phyloP scores from a whole-genome alignment of 2,797 vertebrate genomes.

The Pangasius djambal region DNA sequence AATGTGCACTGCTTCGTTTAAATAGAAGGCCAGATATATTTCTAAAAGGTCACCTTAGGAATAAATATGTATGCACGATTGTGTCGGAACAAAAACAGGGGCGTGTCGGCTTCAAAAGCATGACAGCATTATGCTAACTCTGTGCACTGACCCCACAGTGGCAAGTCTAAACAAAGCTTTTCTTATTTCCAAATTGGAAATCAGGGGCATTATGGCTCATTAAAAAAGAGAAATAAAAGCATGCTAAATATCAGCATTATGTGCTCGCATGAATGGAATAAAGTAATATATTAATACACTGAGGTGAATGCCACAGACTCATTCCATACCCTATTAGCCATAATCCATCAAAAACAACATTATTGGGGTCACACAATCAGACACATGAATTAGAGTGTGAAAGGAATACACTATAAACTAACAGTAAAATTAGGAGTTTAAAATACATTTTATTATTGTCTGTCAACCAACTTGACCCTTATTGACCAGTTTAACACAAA shows the following conservation, averaged over 20 bases:
- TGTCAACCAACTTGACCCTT: not conserved
- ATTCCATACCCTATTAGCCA: not conserved
- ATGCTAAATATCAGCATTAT: constrained; percentile 1
- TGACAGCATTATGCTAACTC: not conserved
- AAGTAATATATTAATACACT: not conserved
- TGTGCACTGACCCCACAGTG: constrained; percentile 21
- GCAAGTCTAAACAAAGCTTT: constrained; percentile 7
- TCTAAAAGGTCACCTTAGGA: constrained; percentile 18
- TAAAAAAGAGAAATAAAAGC: constrained; percentile 14
- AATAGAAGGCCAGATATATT: constrained; percentile 15
- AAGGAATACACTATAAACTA: not conserved
- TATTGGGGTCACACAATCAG: not conserved
- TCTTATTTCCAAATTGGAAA: constrained; percentile 1
- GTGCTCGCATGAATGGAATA: not conserved
- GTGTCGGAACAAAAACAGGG: constrained; percentile 1
- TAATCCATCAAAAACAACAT: not conserved
- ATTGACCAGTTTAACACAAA: not conserved
- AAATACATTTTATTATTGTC: not conserved
- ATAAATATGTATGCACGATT: constrained; percentile 15
- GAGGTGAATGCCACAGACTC: not conserved
- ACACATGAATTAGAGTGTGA: not conserved
- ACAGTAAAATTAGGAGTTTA: not conserved
- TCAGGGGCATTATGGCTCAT: constrained; percentile 13
- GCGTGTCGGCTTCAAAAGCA: not conserved
- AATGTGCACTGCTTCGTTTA: not conserved